Conservation (phyloP, 2,888 invertebrate genomes). For the Cantharis nigra region DNA sequence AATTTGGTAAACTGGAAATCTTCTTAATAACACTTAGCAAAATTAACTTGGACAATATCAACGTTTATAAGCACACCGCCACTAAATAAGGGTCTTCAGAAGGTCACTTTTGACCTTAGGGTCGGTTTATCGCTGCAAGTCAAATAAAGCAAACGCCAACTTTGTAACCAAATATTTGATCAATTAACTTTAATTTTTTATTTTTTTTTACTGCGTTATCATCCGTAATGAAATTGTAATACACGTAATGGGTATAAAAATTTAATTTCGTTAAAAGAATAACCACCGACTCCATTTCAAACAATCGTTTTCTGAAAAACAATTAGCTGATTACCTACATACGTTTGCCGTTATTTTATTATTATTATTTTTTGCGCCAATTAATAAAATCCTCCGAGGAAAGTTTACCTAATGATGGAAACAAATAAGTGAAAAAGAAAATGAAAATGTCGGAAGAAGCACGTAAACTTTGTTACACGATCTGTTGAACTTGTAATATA, state of each 20-base stretch:
- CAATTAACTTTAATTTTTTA: not conserved
- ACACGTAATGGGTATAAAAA: slow-evolving; percentile 1
- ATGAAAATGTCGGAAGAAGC: slow-evolving; percentile 12
- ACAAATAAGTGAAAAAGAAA: slow-evolving; percentile 9
- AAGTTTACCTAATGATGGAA: not conserved
- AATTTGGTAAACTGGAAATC: not conserved
- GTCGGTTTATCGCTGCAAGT: not conserved
- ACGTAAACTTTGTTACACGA: slow-evolving; percentile 13
- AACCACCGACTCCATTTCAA: not conserved
- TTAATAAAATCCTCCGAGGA: not conserved
- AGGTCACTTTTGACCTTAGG: not conserved
- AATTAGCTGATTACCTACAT: not conserved
- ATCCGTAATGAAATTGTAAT: not conserved
- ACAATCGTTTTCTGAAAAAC: not conserved
- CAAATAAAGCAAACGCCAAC: not conserved
- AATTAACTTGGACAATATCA: slow-evolving; percentile 2
- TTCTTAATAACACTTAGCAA: slow-evolving; percentile 6
- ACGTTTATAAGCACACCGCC: not conserved
- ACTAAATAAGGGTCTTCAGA: not conserved
- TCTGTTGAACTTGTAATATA: slow-evolving; percentile 10
- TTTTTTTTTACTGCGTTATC: not conserved
- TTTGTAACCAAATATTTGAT: not conserved
- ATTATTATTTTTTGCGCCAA: not conserved
- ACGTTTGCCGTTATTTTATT: not conserved
- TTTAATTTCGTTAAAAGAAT: not conserved